Percentiles rank a stretch among this genome's conserved stretches.
phyloP scores from a whole-genome alignment of 2,797 vertebrate species.

The Tarsius wallacei region DNA sequence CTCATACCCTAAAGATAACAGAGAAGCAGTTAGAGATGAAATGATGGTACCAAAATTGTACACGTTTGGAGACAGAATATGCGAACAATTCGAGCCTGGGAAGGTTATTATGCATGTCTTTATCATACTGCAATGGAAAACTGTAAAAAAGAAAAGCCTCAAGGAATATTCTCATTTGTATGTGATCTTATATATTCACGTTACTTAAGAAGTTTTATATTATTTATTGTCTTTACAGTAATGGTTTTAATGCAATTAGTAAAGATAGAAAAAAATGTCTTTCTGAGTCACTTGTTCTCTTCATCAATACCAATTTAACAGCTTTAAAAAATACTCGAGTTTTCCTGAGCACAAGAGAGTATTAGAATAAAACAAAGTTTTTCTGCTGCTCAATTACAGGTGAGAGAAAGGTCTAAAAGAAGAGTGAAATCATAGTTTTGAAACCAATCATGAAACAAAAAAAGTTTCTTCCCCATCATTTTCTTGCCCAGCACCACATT shows the following conservation, averaged over 20 bases:
- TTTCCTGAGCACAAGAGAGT: slow-evolving; percentile 4
- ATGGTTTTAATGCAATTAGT: slow-evolving; percentile 61
- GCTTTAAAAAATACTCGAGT: slow-evolving; percentile 71
- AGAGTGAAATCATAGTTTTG: background rate
- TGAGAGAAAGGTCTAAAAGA: background rate
- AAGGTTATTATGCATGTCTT: background rate
- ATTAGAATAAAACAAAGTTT: background rate
- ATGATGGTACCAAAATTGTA: background rate
- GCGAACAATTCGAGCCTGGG: background rate
- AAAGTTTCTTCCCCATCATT: background rate
- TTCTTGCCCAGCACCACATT: background rate
- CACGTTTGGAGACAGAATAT: background rate
- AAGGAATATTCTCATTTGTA: background rate
- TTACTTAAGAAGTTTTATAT: background rate
- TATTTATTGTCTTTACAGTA: background rate
- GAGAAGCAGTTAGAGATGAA: slow-evolving; percentile 29
- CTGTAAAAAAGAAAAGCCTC: background rate
- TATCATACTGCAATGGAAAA: background rate
- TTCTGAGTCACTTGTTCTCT: slow-evolving; percentile 78
- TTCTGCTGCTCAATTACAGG: background rate
- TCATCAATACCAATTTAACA: slow-evolving; percentile 76
- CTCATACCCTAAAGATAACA: background rate
- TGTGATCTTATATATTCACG: background rate
- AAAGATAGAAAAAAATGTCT: slow-evolving; percentile 60
- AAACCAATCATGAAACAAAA: background rate